Conservation (phyloP, 2,113 vertebrate genomes). For the Sarotherodon lohbergeri region DNA sequence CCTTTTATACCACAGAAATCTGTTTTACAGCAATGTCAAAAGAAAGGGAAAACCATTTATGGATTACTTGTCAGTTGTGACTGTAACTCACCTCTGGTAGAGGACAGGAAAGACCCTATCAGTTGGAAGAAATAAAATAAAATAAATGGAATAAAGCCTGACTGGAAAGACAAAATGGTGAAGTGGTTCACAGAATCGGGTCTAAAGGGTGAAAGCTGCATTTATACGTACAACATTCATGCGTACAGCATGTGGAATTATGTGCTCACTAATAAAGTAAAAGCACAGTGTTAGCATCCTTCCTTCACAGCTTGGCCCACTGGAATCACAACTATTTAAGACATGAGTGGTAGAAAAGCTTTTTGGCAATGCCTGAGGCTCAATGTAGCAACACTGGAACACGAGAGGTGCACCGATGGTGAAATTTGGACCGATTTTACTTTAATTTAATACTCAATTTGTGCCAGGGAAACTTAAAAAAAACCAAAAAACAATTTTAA, state of each 20-base stretch:
- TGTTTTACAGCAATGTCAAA: neutral
- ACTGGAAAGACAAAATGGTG: neutral
- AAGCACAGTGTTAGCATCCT: neutral
- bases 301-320: constrained; percentile 2
- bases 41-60: constrained; percentile 42
- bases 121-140: constrained; percentile 1
- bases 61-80: constrained; percentile 15
- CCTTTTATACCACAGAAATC: constrained; percentile 36
- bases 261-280: neutral
- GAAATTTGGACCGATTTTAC: neutral
- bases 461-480: neutral
- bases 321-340: constrained; percentile 6
- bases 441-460: neutral
- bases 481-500: neutral
- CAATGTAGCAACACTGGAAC: neutral
- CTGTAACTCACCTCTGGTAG: constrained; percentile 2
- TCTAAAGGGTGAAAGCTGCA: neutral
- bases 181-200: neutral
- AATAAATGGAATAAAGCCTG: constrained; percentile 6
- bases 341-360: constrained; percentile 13
- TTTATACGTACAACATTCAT: neutral
- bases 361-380: constrained; percentile 9
- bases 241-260: neutral
- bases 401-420: neutral
- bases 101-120: constrained; percentile 18